Evolutionary conservation across 2,797 vertebrate genomes (phyloP).

Genomic region (Lacerta viridis): DNA sequence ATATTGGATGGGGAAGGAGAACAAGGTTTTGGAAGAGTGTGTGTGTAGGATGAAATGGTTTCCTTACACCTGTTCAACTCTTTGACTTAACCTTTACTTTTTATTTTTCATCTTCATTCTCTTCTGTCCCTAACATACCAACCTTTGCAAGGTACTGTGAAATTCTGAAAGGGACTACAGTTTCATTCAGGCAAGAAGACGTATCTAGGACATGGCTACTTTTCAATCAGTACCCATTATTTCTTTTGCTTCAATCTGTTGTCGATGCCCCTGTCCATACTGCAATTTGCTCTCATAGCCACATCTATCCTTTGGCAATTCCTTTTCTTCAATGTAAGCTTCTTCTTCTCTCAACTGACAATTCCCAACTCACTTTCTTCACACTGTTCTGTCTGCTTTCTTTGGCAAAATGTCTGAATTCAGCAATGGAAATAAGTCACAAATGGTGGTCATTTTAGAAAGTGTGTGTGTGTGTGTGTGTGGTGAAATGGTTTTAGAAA

Average conservation of each 20-base stretch:
- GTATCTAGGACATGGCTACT: background rate
- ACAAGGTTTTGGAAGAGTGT: background rate
- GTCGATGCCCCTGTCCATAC: background rate
- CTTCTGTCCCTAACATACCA: background rate
- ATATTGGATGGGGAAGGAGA: background rate
- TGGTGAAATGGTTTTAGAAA: background rate
- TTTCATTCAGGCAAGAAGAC: background rate
- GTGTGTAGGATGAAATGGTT: background rate
- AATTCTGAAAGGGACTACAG: background rate
- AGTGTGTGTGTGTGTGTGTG: too few relatives aligned
- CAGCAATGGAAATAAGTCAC: too few relatives aligned
- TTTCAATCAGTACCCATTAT: background rate
- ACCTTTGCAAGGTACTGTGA: background rate
- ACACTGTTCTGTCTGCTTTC: background rate
- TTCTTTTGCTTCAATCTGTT: background rate
- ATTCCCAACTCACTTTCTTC: background rate
- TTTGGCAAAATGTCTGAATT: background rate
- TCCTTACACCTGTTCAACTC: background rate
- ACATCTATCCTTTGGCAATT: background rate
- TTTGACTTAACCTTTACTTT: background rate
- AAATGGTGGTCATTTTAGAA: too few relatives aligned
- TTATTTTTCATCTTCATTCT: background rate
- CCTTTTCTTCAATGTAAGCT: background rate
- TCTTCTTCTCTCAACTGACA: background rate
- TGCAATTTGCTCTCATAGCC: background rate